Evolutionary conservation across 2,888 invertebrate species (phyloP), one percentile per base, ranked within the genome.

Genomic region (Zaprionus lineosus): DNA sequence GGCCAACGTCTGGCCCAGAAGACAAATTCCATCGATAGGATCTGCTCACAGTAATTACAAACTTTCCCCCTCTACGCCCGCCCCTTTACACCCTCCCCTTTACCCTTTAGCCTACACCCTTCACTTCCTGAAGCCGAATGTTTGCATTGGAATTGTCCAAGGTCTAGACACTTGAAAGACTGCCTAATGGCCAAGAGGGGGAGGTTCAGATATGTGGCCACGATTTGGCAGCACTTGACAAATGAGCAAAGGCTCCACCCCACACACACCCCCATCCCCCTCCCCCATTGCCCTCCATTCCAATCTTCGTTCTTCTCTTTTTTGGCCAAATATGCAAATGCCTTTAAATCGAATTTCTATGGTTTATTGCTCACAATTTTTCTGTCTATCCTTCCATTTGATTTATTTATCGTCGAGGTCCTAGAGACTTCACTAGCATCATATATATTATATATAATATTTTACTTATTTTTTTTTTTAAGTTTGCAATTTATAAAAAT

Each of bases 211-310:
- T 58, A 43, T 68, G 57, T 58, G 60, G 56, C 44, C 48, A 50
- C 51, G 55, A 69, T 69, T 61, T 69, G 69, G 46, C 69, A 68
- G 55, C 53, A 58, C 58, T 60, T 71, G 74, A 74, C 73, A 73
- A 74, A 71, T 74, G 71, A 74, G 59, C 57, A 62, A 47, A 33
- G 43, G 24, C 29, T 14, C 36, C 21, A 58, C 19, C 26, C 37
- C 46, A 18, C 51, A 51, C 41, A 31, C 36, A 19, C 19, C 19
- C 36, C 37, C 39, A 21, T 44, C 33, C 48, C 39, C 53, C 65
- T 55, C 66, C 55, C 53, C 55, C 46, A 66, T 50, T 51, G 34
- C 41, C 14, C 28, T 56, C 26, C 2, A 12, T 5, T 12, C 11
- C 11, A 1, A 29, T 29, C n/a, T n/a, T n/a, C n/a, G n/a, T 11